These are phyloP conservation scores for Mormyrus proboscirostris DNA, from an alignment of 2,797 vertebrate genomes.

Conservation along the genomic window DNA sequence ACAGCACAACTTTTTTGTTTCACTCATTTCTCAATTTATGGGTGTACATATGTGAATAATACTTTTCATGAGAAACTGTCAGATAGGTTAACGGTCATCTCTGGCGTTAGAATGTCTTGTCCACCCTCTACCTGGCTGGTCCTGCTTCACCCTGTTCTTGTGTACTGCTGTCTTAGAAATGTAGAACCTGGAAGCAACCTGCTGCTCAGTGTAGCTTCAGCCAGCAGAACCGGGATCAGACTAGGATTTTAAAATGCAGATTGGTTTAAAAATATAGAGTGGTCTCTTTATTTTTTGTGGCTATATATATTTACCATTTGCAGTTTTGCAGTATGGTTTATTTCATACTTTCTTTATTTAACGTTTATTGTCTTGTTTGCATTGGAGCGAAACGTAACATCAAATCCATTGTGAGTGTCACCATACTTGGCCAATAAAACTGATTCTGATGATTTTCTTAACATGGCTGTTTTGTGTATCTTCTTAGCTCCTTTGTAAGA, in stretches of 20 bases:
- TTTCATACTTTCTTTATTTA: not conserved
- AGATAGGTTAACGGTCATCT: not conserved
- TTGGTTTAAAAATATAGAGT: not conserved
- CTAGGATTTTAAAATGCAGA: not conserved
- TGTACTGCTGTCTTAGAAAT: not conserved
- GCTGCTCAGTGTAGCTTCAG: not conserved
- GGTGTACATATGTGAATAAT: not conserved
- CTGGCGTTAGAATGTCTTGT: not conserved
- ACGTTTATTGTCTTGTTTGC: not conserved
- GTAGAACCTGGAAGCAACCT: not conserved
- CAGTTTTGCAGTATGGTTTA: not conserved
- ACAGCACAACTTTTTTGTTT: not conserved
- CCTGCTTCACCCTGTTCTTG: not conserved
- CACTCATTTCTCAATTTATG: not conserved
- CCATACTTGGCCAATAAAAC: too few species aligned
- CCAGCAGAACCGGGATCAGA: not conserved
- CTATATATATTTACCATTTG: not conserved
- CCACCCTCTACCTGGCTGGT: not conserved
- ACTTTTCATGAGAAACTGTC: not conserved
- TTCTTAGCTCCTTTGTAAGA: constrained; percentile 37
- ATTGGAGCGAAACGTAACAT: not conserved
- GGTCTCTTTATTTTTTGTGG: not conserved
- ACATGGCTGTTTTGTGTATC: constrained; percentile 37
- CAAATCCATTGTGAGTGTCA: not conserved
- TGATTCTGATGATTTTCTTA: constrained; percentile 16